Evolutionary conservation across 2,113 vertebrate species (phyloP).

Genomic region (Gopherus evgoodei): DNA sequence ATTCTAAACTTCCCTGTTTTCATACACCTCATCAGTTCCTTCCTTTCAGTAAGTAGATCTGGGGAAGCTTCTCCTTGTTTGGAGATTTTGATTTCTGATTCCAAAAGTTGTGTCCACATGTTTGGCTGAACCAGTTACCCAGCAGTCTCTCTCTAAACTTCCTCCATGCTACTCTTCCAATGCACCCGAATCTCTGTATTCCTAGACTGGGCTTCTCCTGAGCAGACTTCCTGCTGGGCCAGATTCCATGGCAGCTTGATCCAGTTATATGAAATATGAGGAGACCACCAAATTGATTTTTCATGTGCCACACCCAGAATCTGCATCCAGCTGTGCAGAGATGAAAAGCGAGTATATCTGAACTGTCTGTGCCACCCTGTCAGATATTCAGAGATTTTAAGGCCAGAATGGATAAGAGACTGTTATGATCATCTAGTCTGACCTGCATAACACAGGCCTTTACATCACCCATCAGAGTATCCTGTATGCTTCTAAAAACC

Average conservation of each 20-base stretch:
- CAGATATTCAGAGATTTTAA: background rate
- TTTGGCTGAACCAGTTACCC: background rate
- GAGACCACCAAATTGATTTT: background rate
- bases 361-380: background rate
- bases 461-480: background rate
- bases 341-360: background rate
- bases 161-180: background rate
- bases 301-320: background rate
- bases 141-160: background rate
- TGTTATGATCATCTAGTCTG: background rate
- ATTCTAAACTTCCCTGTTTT: background rate
- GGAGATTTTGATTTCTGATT: background rate
- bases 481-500: background rate
- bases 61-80: background rate
- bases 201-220: background rate
- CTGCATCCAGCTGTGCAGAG: background rate
- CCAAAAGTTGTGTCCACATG: background rate
- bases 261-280: background rate
- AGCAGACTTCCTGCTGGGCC: background rate
- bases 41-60: background rate
- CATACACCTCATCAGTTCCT: background rate
- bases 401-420: background rate
- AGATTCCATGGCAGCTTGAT: background rate
- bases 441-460: accelerated
- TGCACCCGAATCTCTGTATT: background rate